These are phyloP conservation scores for Cynocephalus volans DNA, from an alignment of 2,113 vertebrate species.

Conservation along the genomic window DNA sequence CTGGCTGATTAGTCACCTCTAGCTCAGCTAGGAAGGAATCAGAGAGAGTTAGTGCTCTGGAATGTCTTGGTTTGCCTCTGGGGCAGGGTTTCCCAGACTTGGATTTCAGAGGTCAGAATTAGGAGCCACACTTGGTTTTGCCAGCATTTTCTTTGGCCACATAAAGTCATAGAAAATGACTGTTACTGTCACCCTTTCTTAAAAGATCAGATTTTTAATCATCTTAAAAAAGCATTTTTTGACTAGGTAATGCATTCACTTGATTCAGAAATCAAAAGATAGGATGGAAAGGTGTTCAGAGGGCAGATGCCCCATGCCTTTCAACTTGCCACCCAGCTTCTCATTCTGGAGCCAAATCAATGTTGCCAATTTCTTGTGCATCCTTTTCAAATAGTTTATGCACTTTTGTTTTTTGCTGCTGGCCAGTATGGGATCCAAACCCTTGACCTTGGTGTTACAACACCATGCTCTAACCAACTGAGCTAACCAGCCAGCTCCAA, in stretches of 20 bases:
- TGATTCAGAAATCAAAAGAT: constrained; percentile 23
- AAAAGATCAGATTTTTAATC: constrained; percentile 49
- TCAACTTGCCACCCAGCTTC: neutral
- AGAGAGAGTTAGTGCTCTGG: neutral
- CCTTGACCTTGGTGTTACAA: no score
- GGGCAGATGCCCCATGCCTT: accelerated
- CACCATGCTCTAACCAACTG: no score
- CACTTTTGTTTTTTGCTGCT: no score
- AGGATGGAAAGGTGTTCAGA: neutral
- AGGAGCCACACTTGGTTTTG: neutral
- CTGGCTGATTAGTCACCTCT: neutral
- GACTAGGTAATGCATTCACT: neutral
- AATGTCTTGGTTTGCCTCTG: neutral
- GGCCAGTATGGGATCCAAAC: no score
- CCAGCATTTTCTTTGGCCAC: neutral
- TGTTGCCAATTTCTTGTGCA: neutral
- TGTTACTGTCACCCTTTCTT: constrained; percentile 34
- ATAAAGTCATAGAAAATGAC: neutral
- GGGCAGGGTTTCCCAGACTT: neutral
- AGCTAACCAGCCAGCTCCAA: neutral
- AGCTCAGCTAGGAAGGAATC: neutral
- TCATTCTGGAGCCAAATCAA: neutral
- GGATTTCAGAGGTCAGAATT: neutral
- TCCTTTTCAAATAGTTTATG: neutral
- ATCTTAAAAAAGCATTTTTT: neutral